Evolutionary conservation across 2,113 vertebrate genomes (phyloP).

Genomic region (Gorsachius goisagi): DNA sequence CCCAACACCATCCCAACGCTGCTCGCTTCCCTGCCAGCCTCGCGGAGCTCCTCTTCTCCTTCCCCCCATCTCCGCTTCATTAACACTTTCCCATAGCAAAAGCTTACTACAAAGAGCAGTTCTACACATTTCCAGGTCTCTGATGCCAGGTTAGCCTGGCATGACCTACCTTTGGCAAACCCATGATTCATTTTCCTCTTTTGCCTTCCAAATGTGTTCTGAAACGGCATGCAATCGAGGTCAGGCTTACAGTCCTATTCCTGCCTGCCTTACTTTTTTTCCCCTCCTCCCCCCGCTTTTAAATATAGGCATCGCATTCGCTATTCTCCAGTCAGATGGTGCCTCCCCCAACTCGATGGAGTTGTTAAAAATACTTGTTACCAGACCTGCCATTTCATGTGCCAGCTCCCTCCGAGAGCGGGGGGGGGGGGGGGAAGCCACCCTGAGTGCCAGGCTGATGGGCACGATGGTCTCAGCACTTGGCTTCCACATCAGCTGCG

Average conservation of each 20-base stretch:
- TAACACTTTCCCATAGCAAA: neutral
- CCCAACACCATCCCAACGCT: neutral
- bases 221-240: slow-evolving; percentile 33
- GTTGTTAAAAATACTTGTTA: slow-evolving; percentile 66
- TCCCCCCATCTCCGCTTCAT: neutral
- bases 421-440: neutral
- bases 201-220: slow-evolving; percentile 37
- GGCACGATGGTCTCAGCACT: accelerated
- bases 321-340: slow-evolving; percentile 65
- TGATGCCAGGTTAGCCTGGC: slow-evolving; percentile 10
- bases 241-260: slow-evolving; percentile 60
- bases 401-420: neutral
- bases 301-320: slow-evolving; percentile 50
- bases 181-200: slow-evolving; percentile 40
- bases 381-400: slow-evolving; percentile 64
- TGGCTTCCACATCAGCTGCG: neutral
- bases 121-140: neutral
- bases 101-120: slow-evolving; percentile 28
- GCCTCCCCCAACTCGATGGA: slow-evolving; percentile 58
- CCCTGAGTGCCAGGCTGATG: neutral
- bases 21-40: neutral
- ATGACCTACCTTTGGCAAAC: slow-evolving; percentile 65
- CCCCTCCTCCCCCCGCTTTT: slow-evolving; percentile 51
- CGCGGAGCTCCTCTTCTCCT: neutral
- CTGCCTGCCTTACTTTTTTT: slow-evolving; percentile 49